Percentiles rank a stretch among this genome's conserved stretches.
phyloP scores from a whole-genome alignment of 1,140 invertebrate genomes.

The Pseudachorutes palmiensis region DNA sequence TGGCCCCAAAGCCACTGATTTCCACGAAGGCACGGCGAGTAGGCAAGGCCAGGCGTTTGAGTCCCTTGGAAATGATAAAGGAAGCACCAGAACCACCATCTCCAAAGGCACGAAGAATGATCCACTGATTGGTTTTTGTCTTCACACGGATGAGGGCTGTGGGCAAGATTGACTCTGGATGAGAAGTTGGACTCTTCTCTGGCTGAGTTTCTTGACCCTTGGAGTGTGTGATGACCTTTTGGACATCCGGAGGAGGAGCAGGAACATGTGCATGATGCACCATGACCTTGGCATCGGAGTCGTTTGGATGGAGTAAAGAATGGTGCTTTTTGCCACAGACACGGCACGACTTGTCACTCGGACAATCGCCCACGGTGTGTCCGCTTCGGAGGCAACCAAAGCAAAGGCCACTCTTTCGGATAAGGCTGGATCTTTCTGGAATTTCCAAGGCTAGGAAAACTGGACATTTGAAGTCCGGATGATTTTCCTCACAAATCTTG shows the following conservation, averaged over 20 bases:
- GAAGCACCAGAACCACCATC: neutral
- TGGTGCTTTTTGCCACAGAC: neutral
- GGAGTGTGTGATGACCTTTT: too few species aligned
- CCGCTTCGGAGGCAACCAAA: slow-evolving; percentile 12
- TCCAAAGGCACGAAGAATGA: neutral
- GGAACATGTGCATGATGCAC: neutral
- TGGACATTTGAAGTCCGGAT: slow-evolving; percentile 11
- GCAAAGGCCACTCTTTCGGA: slow-evolving; percentile 10
- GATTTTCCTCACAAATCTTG: neutral
- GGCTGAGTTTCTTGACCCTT: neutral
- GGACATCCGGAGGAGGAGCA: neutral
- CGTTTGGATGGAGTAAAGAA: neutral
- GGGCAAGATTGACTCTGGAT: neutral
- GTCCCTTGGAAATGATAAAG: neutral
- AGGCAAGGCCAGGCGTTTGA: neutral
- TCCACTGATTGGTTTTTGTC: neutral
- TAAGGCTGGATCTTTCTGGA: neutral
- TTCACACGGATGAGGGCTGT: neutral
- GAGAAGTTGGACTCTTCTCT: neutral
- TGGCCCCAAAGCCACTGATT: neutral
- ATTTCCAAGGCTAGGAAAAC: neutral
- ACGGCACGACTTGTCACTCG: neutral
- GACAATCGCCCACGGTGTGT: slow-evolving; percentile 7
- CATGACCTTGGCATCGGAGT: neutral
- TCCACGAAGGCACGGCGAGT: neutral